Conservation (phyloP, 2,113 vertebrate genomes). For the Eolophus roseicapilla region DNA sequence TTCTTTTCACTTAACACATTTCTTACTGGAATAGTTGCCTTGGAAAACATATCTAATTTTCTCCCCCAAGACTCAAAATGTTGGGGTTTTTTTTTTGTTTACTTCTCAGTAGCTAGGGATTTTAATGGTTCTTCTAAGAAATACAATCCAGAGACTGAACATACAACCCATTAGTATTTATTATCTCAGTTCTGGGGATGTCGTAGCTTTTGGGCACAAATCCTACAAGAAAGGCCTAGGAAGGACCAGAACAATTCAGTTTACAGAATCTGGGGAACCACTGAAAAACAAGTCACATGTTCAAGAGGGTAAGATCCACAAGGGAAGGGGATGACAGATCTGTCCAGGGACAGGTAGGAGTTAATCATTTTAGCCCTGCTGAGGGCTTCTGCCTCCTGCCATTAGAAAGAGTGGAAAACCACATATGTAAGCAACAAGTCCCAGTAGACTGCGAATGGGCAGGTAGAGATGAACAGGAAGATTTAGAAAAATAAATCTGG, state of each 20-base stretch:
- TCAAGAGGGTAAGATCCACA: background rate
- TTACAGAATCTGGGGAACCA: background rate
- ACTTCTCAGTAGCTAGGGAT: background rate
- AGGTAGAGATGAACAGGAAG: background rate
- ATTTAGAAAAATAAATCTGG: background rate
- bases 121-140: background rate
- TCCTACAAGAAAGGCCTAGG: background rate
- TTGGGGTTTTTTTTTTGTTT: background rate
- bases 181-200: background rate
- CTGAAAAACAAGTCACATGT: accelerated
- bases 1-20: background rate
- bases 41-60: background rate
- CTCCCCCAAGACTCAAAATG: background rate
- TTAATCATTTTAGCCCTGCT: too few species aligned
- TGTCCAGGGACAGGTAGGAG: background rate
- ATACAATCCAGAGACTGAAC: background rate
- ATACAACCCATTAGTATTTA: accelerated
- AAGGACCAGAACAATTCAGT: background rate
- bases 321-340: background rate
- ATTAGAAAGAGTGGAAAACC: background rate
- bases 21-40: background rate
- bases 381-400: background rate
- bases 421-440: background rate
- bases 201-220: accelerated
- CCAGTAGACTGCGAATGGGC: background rate